Conservation (phyloP, 2,113 vertebrate genomes). For the Calcarius ornatus region DNA sequence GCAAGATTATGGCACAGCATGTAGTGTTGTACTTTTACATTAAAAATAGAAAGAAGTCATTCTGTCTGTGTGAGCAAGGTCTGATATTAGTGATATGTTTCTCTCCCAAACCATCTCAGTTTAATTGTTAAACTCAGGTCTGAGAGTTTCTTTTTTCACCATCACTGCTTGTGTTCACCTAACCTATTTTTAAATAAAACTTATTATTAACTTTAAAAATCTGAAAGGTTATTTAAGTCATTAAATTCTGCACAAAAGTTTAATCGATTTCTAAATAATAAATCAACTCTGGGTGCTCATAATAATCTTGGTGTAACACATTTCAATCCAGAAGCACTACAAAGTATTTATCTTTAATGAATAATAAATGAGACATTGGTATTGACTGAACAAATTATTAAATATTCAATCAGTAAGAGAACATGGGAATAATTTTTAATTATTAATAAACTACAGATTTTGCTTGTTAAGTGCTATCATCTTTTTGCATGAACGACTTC, state of each 20-base stretch:
- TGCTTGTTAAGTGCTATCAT: conserved; percentile 66
- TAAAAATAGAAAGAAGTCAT: not conserved
- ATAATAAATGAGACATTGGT: conserved; percentile 78
- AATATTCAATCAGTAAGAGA: conserved; percentile 80
- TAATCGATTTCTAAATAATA: conserved; percentile 77
- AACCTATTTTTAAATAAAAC: conserved; percentile 26
- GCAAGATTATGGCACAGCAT: not conserved
- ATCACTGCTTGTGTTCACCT: not conserved
- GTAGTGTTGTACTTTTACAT: not conserved
- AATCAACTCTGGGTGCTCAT: conserved; percentile 69
- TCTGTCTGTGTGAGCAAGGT: not conserved
- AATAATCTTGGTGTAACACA: conserved; percentile 67
- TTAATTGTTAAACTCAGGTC: not conserved
- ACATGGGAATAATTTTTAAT: conserved; percentile 76
- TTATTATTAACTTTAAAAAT: conserved; percentile 41
- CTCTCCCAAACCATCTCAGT: not conserved
- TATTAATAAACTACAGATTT: conserved; percentile 77
- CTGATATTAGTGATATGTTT: not conserved
- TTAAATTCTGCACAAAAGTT: conserved; percentile 65
- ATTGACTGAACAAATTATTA: conserved; percentile 79
- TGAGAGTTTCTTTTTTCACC: not conserved
- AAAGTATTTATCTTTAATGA: conserved; percentile 81
- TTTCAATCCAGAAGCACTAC: conserved; percentile 69
- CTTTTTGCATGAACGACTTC: conserved; percentile 63
- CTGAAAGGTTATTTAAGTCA: conserved; percentile 47